Conservation (phyloP, 2,888 invertebrate genomes). For the Lobophora halterata region DNA sequence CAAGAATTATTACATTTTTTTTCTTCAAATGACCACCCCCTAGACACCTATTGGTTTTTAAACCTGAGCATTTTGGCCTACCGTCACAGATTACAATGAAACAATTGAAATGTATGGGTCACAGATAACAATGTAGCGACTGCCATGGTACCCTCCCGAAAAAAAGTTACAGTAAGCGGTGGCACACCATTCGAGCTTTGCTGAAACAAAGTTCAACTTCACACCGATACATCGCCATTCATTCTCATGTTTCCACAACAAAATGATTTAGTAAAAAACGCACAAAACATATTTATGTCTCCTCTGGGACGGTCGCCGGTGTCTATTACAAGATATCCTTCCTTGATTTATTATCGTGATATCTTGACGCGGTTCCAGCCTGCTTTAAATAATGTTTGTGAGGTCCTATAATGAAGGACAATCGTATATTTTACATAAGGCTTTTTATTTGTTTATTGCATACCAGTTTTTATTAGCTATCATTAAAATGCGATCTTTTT, state of each 20-base stretch:
- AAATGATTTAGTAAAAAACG: conserved; percentile 70
- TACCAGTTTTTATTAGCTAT: conserved; percentile 18
- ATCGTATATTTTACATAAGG: conserved; percentile 18
- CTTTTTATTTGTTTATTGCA: conserved; percentile 23
- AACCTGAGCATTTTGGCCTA: too few species aligned
- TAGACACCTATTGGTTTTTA: too few species aligned
- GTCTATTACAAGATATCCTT: conserved; percentile 75
- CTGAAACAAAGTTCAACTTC: conserved; percentile 42
- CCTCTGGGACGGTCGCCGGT: conserved; percentile 63
- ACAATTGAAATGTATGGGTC: too few species aligned
- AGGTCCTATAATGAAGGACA: conserved; percentile 54
- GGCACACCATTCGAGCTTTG: conserved; percentile 3
- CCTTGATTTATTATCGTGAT: conserved; percentile 71
- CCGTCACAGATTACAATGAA: too few species aligned
- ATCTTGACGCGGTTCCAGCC: conserved; percentile 46
- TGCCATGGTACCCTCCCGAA: too few species aligned
- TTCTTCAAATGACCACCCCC: too few species aligned
- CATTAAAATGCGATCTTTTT: conserved; percentile 7
- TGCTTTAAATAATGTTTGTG: conserved; percentile 55
- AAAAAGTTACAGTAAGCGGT: too few species aligned
- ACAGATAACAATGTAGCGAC: too few species aligned
- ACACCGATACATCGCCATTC: conserved; percentile 40
- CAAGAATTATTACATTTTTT: too few species aligned
- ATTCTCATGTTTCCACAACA: conserved; percentile 48
- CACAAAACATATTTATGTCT: conserved; percentile 72